A percentile compares a stretch with the other conserved stretches of the same genome.
phyloP scores from a whole-genome alignment of 1,140 invertebrate genomes.

The Leptinotarsa lineolata region DNA sequence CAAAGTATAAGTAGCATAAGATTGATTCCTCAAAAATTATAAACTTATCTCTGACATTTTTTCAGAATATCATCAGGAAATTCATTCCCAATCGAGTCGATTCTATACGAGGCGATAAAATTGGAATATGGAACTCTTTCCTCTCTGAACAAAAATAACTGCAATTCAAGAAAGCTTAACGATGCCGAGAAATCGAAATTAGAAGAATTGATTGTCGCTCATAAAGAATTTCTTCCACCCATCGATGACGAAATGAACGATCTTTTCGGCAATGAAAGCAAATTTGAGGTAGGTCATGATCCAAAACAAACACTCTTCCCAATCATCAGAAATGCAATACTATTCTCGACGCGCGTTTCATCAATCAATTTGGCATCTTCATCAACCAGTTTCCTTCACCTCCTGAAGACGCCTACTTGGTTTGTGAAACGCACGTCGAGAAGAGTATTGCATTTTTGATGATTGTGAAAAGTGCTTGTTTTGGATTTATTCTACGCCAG shows the following conservation, averaged over 20 bases:
- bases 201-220: slow-evolving; percentile 81
- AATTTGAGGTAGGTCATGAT: slow-evolving; percentile 61
- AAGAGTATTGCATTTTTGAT: no score
- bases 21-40: no score
- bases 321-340: no score
- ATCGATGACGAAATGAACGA: slow-evolving; percentile 75
- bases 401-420: no score
- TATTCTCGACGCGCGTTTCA: no score
- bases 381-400: no score
- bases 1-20: no score
- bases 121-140: slow-evolving; percentile 77
- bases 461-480: no score
- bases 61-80: slow-evolving; percentile 1
- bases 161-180: slow-evolving; percentile 72
- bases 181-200: slow-evolving; percentile 81
- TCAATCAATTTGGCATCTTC: no score
- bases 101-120: slow-evolving; percentile 81
- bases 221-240: slow-evolving; percentile 79
- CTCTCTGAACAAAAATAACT: slow-evolving; percentile 61
- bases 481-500: no score
- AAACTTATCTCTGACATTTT: background rate
- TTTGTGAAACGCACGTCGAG: no score
- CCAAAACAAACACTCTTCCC: no score
- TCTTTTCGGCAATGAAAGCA: slow-evolving; percentile 63
- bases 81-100: slow-evolving; percentile 71